Conservation (phyloP, 2,113 vertebrate genomes). For the Sigmodon hispidus region DNA sequence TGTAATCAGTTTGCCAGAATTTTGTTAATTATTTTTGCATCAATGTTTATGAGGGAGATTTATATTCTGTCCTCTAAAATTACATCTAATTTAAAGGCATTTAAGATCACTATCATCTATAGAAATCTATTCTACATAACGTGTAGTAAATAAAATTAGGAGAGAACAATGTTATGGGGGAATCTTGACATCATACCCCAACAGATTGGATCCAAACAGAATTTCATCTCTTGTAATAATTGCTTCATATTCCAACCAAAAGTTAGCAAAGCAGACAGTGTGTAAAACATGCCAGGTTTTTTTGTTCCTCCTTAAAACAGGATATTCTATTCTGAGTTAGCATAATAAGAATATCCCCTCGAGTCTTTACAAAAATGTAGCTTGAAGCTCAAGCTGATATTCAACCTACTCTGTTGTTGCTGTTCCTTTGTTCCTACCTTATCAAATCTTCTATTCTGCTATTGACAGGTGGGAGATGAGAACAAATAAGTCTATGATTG, state of each 20-base stretch:
- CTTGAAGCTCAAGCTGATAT: background rate
- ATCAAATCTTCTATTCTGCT: background rate
- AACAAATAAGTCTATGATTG: background rate
- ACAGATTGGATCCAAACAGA: background rate
- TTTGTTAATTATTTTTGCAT: too few relatives aligned
- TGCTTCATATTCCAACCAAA: background rate
- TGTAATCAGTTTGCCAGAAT: too few relatives aligned
- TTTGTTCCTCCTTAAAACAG: background rate
- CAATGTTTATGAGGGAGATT: too few relatives aligned
- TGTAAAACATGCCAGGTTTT: background rate
- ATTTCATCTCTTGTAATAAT: background rate
- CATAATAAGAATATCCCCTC: background rate
- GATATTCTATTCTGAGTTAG: background rate
- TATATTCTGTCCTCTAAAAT: conserved; percentile 41
- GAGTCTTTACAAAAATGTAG: background rate
- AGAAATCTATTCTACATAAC: background rate
- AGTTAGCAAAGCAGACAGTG: background rate
- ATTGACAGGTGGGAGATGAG: background rate
- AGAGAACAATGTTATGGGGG: background rate
- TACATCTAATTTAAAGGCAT: background rate
- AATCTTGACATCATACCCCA: background rate
- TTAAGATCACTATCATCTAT: conserved; percentile 30
- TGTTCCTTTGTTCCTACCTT: background rate
- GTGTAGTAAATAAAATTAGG: background rate
- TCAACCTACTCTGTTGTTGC: background rate